These are phyloP conservation scores for Poeciliopsis occidentalis DNA, from an alignment of 2,113 vertebrate genomes.

Conservation along the genomic window DNA sequence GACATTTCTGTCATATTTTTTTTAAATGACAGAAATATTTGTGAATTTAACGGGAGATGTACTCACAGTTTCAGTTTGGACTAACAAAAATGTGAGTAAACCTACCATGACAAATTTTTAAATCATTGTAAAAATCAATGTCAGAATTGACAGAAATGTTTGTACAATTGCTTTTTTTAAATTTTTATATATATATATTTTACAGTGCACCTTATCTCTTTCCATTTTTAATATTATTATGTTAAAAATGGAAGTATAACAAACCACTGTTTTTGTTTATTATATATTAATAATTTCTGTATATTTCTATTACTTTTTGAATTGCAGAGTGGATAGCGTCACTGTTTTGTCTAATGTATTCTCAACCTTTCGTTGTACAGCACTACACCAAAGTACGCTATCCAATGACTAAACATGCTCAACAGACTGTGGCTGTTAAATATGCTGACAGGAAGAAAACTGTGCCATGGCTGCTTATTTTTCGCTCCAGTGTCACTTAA, in stretches of 20 bases:
- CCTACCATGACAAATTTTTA: too few species aligned
- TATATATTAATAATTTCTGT: constrained; percentile 9
- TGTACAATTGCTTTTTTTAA: too few species aligned
- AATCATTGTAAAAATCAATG: too few species aligned
- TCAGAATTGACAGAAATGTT: too few species aligned
- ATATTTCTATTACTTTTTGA: constrained; percentile 39
- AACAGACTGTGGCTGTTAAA: constrained; percentile 54
- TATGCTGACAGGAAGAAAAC: constrained; percentile 52
- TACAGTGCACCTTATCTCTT: too few species aligned
- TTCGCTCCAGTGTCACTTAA: constrained; percentile 29
- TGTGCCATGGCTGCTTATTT: constrained; percentile 46
- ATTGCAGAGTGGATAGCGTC: constrained; percentile 13
- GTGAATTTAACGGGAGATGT: too few species aligned
- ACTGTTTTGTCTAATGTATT: constrained; percentile 13
- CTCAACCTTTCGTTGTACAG: constrained; percentile 23
- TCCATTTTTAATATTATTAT: background rate
- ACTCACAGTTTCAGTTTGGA: too few species aligned
- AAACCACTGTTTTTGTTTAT: constrained; percentile 22
- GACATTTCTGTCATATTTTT: too few species aligned
- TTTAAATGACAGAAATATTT: too few species aligned
- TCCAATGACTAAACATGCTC: constrained; percentile 38
- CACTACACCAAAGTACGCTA: constrained; percentile 28
- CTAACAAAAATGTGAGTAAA: too few species aligned
- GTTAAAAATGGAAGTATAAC: too few species aligned
- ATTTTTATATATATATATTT: too few species aligned